Percentiles rank a stretch among this genome's conserved stretches.
phyloP scores from a whole-genome alignment of 2,797 vertebrate genomes.

The Salmo trutta region DNA sequence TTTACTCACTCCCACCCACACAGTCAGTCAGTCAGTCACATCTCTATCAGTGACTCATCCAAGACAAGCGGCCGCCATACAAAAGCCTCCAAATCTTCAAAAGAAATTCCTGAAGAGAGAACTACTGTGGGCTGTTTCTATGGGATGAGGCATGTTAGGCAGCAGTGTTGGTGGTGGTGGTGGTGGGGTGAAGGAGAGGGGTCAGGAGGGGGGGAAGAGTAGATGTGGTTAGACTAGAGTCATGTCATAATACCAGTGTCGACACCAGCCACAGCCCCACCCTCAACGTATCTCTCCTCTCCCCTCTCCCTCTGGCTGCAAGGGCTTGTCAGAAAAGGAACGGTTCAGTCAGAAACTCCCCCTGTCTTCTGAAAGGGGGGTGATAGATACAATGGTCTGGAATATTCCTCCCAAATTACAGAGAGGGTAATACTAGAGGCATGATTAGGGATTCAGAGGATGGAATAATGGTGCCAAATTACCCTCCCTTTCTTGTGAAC shows the following conservation, averaged over 20 bases:
- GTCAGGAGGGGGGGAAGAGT: conserved; percentile 47
- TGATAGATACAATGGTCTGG: conserved; percentile 42
- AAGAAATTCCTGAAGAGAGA: conserved; percentile 15
- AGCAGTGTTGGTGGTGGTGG: background rate
- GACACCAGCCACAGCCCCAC: conserved; percentile 17
- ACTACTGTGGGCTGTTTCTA: background rate
- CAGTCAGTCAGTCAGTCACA: conserved; percentile 40
- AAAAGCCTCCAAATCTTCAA: conserved; percentile 61
- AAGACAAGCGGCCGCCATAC: conserved; percentile 41
- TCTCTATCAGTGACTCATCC: conserved; percentile 60
- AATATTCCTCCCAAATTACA: conserved; percentile 47
- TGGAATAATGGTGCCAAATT: conserved; percentile 61
- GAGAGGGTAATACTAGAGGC: conserved; percentile 53
- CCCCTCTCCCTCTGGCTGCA: conserved; percentile 26
- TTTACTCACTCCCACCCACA: conserved; percentile 33
- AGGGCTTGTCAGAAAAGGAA: conserved; percentile 25
- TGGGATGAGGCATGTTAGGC: background rate
- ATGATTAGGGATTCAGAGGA: conserved; percentile 53
- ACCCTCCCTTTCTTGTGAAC: conserved; percentile 53
- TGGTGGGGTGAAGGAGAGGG: conserved; percentile 19
- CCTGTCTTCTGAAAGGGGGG: conserved; percentile 37
- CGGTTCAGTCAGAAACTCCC: conserved; percentile 23
- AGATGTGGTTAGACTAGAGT: conserved; percentile 40
- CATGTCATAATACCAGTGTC: conserved; percentile 58
- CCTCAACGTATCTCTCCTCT: conserved; percentile 13